Evolutionary conservation across 2,888 invertebrate genomes (phyloP), one percentile per base, ranked within the genome.

Genomic region (Acleris cristana): DNA sequence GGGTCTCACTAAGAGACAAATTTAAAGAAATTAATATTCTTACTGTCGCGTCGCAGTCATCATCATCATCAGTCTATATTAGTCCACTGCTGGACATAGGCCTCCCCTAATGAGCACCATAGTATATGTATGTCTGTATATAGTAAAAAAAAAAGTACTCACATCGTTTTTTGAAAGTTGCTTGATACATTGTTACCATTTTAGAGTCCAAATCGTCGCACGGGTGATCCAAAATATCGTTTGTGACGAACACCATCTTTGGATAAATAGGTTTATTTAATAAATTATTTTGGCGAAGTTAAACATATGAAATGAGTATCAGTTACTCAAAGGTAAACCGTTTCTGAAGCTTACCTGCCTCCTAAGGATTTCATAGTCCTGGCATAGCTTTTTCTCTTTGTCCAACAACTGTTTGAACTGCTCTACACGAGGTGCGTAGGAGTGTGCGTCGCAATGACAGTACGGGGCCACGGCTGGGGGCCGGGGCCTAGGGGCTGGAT

Each of bases 361-460:
- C 72, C 93, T 88, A 18, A 95, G 79, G 55, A 86, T 81, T 48
- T 90, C 87, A 72, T 95, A 88, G 73, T 95, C 94, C 12, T 94
- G 85, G 69, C 94, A 93, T 2, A 95, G 83, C 55, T 93, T 92
- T 71, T 92, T 92, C 72, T 95, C 95, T 73, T 95, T 95, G 23
- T 94, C 93, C 0, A 94, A 86, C 55, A 95, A 79, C 72, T 94
- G 93, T 74, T 94, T 94, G 84, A 95, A 95, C 70, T 94, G 94
- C 69, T 94, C 94, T 68, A 94, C 92, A 61, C 94, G 85, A 0
- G 94, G 94, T 0, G 94, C 93, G 76, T 95, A 95, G 0, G 94
- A 89, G 75, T 95, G 95, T 0, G 90, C 92, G 71, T 95, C 94
- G 84, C 95, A 95, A 79, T 94, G 94, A 75, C 95, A 95, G 76